Evolutionary conservation across 2,888 invertebrate species (phyloP).

Genomic region (Apamea anceps): DNA sequence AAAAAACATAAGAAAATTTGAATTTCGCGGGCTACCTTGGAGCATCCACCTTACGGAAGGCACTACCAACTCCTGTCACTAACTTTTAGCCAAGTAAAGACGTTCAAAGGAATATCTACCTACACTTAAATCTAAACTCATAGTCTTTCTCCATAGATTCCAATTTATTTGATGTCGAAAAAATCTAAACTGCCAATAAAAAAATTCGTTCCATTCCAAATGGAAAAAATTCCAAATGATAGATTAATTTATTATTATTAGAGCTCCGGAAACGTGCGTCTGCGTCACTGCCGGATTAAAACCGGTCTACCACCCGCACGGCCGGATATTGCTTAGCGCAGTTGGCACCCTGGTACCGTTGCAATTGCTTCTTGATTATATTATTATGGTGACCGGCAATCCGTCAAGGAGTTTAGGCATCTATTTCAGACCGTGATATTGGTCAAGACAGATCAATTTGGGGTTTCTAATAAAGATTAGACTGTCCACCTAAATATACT

Average conservation of each 20-base stretch:
- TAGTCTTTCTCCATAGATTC: neutral
- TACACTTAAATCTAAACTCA: neutral
- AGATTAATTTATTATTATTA: constrained; percentile 35
- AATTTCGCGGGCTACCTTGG: too few species aligned
- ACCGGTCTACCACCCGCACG: constrained; percentile 57
- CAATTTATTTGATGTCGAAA: neutral
- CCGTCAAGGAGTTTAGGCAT: neutral
- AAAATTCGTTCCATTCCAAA: constrained; percentile 7
- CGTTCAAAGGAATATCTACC: neutral
- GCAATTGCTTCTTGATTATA: constrained; percentile 62
- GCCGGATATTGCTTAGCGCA: constrained; percentile 69
- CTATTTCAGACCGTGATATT: neutral
- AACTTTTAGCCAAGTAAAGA: neutral
- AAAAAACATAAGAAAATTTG: too few species aligned
- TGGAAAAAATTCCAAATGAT: neutral
- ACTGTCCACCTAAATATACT: neutral
- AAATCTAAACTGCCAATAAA: constrained; percentile 3
- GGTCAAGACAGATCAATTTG: neutral
- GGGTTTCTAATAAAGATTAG: neutral
- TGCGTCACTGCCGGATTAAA: constrained; percentile 68
- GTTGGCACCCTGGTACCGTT: constrained; percentile 60
- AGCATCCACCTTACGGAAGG: neutral
- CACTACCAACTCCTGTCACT: too few species aligned
- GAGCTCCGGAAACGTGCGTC: constrained; percentile 67
- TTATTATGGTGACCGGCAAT: constrained; percentile 53